Conservation (phyloP, 2,797 vertebrate genomes). For the Uromys caudimaculatus region DNA sequence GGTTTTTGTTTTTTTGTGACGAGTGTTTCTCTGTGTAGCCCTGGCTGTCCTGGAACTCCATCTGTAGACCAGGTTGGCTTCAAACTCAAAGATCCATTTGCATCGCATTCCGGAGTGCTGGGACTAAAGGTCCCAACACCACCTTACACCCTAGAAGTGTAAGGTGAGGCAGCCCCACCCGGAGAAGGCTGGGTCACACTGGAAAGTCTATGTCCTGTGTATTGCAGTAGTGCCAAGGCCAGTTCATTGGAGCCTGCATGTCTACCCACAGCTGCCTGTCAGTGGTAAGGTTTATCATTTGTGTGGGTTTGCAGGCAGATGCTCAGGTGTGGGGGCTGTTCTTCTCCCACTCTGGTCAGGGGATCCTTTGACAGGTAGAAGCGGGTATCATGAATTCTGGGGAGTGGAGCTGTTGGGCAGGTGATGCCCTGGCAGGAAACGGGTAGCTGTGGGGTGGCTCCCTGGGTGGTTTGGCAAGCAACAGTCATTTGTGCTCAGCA, state of each 20-base stretch:
- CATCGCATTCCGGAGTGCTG: not conserved
- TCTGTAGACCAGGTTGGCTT: not conserved
- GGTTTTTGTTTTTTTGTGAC: not conserved
- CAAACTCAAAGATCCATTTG: not conserved
- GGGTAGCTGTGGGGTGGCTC: conserved; percentile 91
- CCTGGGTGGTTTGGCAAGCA: conserved; percentile 89
- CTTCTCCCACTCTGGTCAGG: conserved; percentile 96
- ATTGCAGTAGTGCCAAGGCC: conserved; percentile 94
- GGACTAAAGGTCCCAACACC: not conserved
- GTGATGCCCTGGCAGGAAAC: conserved; percentile 89
- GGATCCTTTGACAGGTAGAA: conserved; percentile 92
- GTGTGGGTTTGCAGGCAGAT: conserved; percentile 97
- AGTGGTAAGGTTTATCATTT: conserved; percentile 98
- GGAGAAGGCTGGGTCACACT: conserved; percentile 96
- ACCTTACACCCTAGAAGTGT: conserved; percentile 87
- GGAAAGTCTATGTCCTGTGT: conserved; percentile 96
- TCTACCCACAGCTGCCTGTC: conserved; percentile 96
- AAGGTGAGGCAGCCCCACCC: conserved; percentile 94
- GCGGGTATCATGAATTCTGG: conserved; percentile 93
- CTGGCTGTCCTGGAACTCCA: not conserved
- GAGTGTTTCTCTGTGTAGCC: not conserved
- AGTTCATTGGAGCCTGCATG: conserved; percentile 96
- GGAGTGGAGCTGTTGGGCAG: conserved; percentile 90
- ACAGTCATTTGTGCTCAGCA: conserved; percentile 91
- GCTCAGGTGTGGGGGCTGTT: conserved; percentile 89